Conservation (phyloP, 2,113 vertebrate species). For the Petroica traversi region DNA sequence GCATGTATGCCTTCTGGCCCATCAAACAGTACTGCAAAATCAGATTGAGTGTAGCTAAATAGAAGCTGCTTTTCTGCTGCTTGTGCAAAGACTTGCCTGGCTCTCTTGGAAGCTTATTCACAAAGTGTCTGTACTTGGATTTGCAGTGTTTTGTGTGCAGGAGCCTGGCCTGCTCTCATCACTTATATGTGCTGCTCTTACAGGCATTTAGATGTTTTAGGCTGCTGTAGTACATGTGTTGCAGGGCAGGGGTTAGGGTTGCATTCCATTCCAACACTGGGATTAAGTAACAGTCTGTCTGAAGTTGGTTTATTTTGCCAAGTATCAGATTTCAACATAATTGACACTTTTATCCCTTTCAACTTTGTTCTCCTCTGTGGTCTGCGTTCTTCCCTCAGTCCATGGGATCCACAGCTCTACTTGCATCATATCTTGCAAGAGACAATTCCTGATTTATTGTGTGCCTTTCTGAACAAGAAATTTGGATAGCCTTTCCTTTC, state of each 20-base stretch:
- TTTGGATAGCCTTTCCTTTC: neutral
- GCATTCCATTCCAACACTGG: conserved; percentile 4
- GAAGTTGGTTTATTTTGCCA: conserved; percentile 34
- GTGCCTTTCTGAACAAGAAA: neutral
- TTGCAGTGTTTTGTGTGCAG: neutral
- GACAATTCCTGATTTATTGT: neutral
- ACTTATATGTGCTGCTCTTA: neutral
- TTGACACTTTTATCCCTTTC: conserved; percentile 24
- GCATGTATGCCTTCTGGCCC: neutral
- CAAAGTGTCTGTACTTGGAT: neutral
- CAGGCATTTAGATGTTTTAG: neutral
- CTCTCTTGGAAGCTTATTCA: neutral
- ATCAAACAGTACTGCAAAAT: neutral
- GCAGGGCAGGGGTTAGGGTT: neutral
- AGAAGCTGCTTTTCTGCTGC: neutral
- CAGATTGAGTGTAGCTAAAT: neutral
- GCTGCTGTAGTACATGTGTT: neutral
- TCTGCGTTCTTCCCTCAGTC: conserved; percentile 10
- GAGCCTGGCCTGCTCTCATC: neutral
- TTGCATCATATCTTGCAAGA: neutral
- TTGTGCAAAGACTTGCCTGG: neutral
- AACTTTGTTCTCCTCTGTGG: conserved; percentile 21
- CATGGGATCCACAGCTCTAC: neutral
- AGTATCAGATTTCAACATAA: conserved; percentile 34
- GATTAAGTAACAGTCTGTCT: conserved; percentile 29